Percentiles rank a stretch among this genome's conserved stretches.
phyloP scores from a whole-genome alignment of 2,797 vertebrate genomes.

The Trachops cirrhosus region DNA sequence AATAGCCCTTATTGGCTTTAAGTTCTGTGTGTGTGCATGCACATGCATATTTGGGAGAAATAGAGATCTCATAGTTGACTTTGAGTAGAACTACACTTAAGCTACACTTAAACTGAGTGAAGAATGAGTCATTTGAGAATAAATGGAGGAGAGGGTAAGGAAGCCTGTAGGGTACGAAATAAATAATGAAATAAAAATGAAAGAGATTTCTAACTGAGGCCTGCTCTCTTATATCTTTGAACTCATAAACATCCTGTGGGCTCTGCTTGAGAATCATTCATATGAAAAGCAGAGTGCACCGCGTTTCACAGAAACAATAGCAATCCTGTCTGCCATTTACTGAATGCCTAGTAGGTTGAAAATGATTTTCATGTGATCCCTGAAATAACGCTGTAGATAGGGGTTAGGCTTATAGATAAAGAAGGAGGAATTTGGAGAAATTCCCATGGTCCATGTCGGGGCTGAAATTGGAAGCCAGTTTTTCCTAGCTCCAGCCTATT shows the following conservation, averaged over 20 bases:
- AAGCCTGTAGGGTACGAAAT: not conserved
- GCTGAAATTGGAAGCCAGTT: not conserved
- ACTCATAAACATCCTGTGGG: not conserved
- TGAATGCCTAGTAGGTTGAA: not conserved
- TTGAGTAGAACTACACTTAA: not conserved
- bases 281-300: not conserved
- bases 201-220: not conserved
- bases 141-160: not conserved
- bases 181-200: not conserved
- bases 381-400: not conserved
- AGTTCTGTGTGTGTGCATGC: not conserved
- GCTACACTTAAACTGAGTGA: not conserved
- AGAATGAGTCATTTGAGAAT: not conserved
- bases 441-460: not conserved
- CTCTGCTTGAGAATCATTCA: not conserved
- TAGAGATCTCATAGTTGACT: not conserved
- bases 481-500: not conserved
- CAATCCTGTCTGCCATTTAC: not conserved
- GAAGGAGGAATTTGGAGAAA: not conserved
- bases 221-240: slow-evolving; percentile 16
- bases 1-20: not conserved
- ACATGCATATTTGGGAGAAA: not conserved
- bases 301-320: not conserved
- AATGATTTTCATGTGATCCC: not conserved
- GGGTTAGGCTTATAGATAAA: not conserved